Conservation (phyloP, 2,888 invertebrate genomes). For the Thelaira solivaga region DNA sequence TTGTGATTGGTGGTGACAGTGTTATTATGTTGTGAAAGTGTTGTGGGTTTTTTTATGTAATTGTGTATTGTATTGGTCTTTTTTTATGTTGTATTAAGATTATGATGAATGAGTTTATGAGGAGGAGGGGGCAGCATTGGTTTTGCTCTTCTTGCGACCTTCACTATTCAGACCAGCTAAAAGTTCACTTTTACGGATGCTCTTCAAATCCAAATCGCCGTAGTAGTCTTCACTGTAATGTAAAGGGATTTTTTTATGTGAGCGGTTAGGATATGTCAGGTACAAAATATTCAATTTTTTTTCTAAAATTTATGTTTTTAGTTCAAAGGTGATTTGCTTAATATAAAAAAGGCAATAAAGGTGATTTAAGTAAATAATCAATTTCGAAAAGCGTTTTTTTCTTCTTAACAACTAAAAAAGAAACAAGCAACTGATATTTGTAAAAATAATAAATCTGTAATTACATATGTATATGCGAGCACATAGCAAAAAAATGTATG, state of each 20-base stretch:
- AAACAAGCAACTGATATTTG: slow-evolving; percentile 22
- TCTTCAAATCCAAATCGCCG: slow-evolving; percentile 95
- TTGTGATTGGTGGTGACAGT: slow-evolving; percentile 29
- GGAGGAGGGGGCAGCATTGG: slow-evolving; percentile 77
- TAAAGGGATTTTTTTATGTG: slow-evolving; percentile 70
- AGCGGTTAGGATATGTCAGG: slow-evolving; percentile 73
- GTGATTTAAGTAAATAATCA: slow-evolving; percentile 20
- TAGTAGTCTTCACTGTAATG: slow-evolving; percentile 96
- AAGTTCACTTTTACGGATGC: slow-evolving; percentile 95
- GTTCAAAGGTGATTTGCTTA: slow-evolving; percentile 27
- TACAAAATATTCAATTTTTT: slow-evolving; percentile 14
- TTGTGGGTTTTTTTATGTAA: slow-evolving; percentile 16
- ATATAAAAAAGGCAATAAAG: slow-evolving; percentile 8
- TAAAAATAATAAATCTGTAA: too few relatives aligned
- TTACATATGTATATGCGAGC: too few relatives aligned
- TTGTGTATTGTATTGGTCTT: slow-evolving; percentile 41
- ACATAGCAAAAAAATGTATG: slow-evolving; percentile 1
- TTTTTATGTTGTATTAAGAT: slow-evolving; percentile 40
- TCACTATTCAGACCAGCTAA: slow-evolving; percentile 83
- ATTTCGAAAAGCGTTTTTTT: slow-evolving; percentile 22
- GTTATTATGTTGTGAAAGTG: slow-evolving; percentile 25
- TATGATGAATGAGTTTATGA: slow-evolving; percentile 68
- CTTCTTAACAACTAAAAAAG: slow-evolving; percentile 15
- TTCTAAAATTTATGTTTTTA: slow-evolving; percentile 15
- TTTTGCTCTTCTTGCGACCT: slow-evolving; percentile 78